A percentile compares a stretch with the other conserved stretches of the same genome.
These are phyloP conservation scores for Seriola rivoliana DNA, from an alignment of 2,113 vertebrate species.

Conservation along the genomic window DNA sequence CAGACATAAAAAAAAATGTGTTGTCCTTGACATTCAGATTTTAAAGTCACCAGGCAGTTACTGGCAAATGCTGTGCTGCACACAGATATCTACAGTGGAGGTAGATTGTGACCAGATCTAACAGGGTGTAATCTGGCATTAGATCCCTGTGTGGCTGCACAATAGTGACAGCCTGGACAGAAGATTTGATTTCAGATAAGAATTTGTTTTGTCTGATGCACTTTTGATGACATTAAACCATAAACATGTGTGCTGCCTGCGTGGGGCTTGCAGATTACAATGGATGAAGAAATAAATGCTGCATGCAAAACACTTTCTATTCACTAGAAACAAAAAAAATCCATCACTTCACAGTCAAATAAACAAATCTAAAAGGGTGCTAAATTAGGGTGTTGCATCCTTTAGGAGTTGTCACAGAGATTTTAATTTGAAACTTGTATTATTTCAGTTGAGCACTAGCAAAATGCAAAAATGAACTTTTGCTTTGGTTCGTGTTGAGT, in stretches of 20 bases:
- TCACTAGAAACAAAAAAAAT: background rate
- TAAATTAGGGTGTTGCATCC: background rate
- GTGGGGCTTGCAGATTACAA: background rate
- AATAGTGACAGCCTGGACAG: background rate
- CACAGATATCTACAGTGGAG: conserved; percentile 34
- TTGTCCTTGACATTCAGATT: conserved; percentile 71
- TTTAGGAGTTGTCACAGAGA: background rate
- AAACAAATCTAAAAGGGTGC: background rate
- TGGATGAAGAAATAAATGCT: background rate
- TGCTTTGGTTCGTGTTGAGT: background rate
- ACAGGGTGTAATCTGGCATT: conserved; percentile 29
- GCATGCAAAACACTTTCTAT: background rate
- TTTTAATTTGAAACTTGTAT: background rate
- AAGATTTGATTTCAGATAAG: conserved; percentile 23
- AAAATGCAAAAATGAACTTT: background rate
- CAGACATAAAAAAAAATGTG: conserved; percentile 42
- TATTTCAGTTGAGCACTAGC: background rate
- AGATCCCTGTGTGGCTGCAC: background rate
- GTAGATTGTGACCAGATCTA: conserved; percentile 31
- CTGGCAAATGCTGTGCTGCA: conserved; percentile 36
- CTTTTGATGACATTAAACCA: background rate
- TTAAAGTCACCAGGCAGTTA: conserved; percentile 42
- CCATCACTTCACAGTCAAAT: background rate
- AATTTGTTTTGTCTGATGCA: conserved; percentile 2
- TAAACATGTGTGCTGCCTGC: background rate